A percentile compares a stretch with the other conserved stretches of the same genome.
Evolutionary conservation across 2,113 vertebrate species (phyloP).

Genomic region (Agapornis roseicollis): DNA sequence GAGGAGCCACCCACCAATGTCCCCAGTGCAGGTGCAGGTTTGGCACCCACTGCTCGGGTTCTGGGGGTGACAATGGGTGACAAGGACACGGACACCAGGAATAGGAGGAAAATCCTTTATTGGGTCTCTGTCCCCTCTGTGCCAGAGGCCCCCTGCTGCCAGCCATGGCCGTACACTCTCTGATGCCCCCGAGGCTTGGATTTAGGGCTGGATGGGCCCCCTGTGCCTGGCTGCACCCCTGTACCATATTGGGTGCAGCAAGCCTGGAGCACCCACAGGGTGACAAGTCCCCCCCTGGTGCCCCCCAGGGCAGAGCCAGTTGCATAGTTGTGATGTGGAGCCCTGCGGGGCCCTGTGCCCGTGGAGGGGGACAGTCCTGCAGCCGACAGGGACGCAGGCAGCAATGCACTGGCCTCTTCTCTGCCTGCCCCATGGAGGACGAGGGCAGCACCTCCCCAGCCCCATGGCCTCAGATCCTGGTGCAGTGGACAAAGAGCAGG

Average conservation of each 20-base stretch:
- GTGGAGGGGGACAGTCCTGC: not conserved
- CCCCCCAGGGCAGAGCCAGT: not conserved
- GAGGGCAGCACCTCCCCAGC: not conserved
- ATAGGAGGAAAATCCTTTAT: slow-evolving; percentile 40
- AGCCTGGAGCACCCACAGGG: not conserved
- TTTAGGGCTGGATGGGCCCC: not conserved
- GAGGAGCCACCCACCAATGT: not conserved
- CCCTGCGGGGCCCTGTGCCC: not conserved
- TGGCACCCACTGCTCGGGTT: not conserved
- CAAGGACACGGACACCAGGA: not conserved
- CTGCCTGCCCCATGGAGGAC: not conserved
- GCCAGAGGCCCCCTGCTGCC: not conserved
- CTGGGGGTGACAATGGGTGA: fast-evolving
- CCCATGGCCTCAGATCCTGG: slow-evolving; percentile 36
- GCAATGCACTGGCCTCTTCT: not conserved
- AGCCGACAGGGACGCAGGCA: not conserved
- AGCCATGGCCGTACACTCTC: fast-evolving
- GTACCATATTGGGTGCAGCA: no score
- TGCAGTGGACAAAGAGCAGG: not conserved
- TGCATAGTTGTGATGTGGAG: not conserved
- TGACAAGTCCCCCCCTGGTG: not conserved
- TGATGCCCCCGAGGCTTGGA: not conserved
- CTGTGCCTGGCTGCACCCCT: not conserved
- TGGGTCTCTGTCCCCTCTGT: not conserved
- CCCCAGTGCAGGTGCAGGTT: not conserved